Base-by-base conservation (phyloP, 1,140 invertebrate species). In the Nephila pilipes region DNA sequence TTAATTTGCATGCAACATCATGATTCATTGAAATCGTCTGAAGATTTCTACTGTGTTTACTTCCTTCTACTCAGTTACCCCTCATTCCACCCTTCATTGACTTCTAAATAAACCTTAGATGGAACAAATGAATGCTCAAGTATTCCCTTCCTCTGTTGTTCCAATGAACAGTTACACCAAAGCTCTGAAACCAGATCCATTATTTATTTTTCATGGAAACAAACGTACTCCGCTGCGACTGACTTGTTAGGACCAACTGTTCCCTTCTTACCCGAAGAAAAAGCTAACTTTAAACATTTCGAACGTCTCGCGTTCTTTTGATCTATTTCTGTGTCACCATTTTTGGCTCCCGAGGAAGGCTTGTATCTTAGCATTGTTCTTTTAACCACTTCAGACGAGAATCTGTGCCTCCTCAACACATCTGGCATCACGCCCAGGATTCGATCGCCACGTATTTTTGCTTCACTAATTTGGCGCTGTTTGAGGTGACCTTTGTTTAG, bases 211-310 rank as follows among this genome's bases (percentile, higher is more conserved):
- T 75, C 25, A 5, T 75, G 29, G 69, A 75, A 75, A 75, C 32
- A 32, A 20, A 16, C 65, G 65, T 16, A 75, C 29, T 18, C 16
- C 12, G 12, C 69, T 32, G 12, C 63, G 63, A 14, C n/a, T 65
- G 63, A 25, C 63, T 65, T 65, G 63, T 65, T 75, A 20, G 32
- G 69, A 75, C 32, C 32, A 75, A 60, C 58, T 6, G 16, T 5
- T 18, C n/a, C n/a, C n/a, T n/a, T n/a, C n/a, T n/a, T 14, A 20
- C 5, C 12, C 58, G 5, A 20, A 32, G 69, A 29, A 75, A 75
- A 29, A 75, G 25, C 89, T 91, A 91, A 91, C 89, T 91, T 91
- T 91, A 91, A 91, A 81, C 89, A 38, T 83, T 63, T 65, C n/a
- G 20, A 83, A 32, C n/a, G 29, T 36, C 32, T 63, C 57, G 29